Conservation (phyloP, 2,797 vertebrate species). For the Miichthys miiuy region DNA sequence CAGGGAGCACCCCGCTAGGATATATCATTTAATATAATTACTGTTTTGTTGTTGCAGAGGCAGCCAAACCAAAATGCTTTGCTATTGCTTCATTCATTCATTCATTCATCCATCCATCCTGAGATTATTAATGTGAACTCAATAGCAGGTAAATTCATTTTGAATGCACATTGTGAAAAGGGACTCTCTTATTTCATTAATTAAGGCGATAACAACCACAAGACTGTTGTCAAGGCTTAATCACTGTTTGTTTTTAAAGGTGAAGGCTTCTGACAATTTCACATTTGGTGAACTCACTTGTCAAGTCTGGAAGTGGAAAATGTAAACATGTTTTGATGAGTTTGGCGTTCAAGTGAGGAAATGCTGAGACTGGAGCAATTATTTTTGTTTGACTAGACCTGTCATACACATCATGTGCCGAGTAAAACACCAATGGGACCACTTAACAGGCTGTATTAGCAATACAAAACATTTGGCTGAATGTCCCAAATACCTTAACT, state of each 20-base stretch:
- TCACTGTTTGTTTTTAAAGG: neutral
- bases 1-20: conserved; percentile 36
- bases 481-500: conserved; percentile 35
- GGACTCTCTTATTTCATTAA: neutral
- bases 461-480: conserved; percentile 44
- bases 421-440: conserved; percentile 39
- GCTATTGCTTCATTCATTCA: neutral
- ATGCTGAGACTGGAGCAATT: conserved; percentile 31
- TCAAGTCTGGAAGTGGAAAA: neutral
- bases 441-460: conserved; percentile 40
- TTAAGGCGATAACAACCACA: neutral
- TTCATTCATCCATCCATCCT: too few relatives aligned
- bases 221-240: neutral
- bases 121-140: conserved; percentile 22
- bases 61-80: conserved; percentile 17
- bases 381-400: conserved; percentile 31
- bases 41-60: conserved; percentile 50
- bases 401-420: conserved; percentile 29
- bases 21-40: conserved; percentile 45
- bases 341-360: conserved; percentile 19
- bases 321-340: conserved; percentile 33
- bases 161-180: conserved; percentile 6
- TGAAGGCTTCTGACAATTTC: conserved; percentile 7
- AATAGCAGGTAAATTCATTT: neutral
- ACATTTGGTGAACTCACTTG: conserved; percentile 6